These are phyloP conservation scores for Dromiciops gliroides DNA, from an alignment of 2,113 vertebrate species.

Conservation along the genomic window DNA sequence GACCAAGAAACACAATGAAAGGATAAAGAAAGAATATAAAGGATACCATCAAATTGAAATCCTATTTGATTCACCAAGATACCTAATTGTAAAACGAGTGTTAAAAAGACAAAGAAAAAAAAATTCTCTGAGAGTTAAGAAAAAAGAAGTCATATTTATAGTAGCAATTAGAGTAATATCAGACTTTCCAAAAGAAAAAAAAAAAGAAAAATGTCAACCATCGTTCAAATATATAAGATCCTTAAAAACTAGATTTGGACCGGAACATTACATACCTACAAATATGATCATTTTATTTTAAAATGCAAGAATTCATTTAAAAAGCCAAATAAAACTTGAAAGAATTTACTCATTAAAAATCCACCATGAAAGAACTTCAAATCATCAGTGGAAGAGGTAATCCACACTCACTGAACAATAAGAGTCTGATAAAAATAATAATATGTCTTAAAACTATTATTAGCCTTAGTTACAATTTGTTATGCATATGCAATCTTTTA, in stretches of 20 bases:
- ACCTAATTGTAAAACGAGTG: neutral
- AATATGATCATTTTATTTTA: neutral
- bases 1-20: neutral
- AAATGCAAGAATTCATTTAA: neutral
- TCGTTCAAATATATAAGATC: neutral
- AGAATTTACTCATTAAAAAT: neutral
- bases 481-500: neutral
- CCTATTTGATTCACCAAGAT: neutral
- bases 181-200: neutral
- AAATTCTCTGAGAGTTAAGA: neutral
- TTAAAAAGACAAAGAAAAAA: neutral
- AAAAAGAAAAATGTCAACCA: neutral
- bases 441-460: neutral
- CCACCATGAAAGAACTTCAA: neutral
- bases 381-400: neutral
- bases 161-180: neutral
- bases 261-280: neutral
- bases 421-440: neutral
- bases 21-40: neutral
- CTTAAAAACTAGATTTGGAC: neutral
- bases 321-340: neutral
- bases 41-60: neutral
- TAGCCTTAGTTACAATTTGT: neutral
- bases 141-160: neutral
- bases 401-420: neutral